These are phyloP conservation scores for Acanthopagrus latus DNA, from an alignment of 2,797 vertebrate species.

Conservation along the genomic window DNA sequence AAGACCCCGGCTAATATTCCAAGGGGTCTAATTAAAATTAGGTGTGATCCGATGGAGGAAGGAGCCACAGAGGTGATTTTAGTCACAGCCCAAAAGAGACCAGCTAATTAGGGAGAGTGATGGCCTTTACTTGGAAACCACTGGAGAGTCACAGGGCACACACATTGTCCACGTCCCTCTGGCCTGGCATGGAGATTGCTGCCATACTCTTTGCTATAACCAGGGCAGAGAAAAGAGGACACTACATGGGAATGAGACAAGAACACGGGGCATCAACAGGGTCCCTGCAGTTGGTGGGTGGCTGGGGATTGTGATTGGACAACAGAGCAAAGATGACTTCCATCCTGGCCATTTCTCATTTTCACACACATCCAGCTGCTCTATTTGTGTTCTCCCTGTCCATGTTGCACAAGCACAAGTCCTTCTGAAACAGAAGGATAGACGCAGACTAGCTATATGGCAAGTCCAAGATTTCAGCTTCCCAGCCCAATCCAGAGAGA, in stretches of 20 bases:
- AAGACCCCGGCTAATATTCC: slow-evolving; percentile 92
- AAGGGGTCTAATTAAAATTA: slow-evolving; percentile 96
- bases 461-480: slow-evolving; percentile 32
- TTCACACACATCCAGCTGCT: slow-evolving; percentile 28
- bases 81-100: slow-evolving; percentile 90
- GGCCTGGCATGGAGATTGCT: slow-evolving; percentile 73
- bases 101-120: slow-evolving; percentile 96
- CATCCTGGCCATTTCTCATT: slow-evolving; percentile 46
- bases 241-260: slow-evolving; percentile 37
- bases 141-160: slow-evolving; percentile 81
- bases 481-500: not conserved
- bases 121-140: slow-evolving; percentile 92
- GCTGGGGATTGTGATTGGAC: slow-evolving; percentile 45
- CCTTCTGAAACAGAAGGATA: slow-evolving; percentile 4
- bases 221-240: slow-evolving; percentile 62
- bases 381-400: slow-evolving; percentile 44
- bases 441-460: not conserved
- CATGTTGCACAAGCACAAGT: slow-evolving; percentile 20
- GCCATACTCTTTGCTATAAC: slow-evolving; percentile 70
- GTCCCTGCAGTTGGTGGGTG: slow-evolving; percentile 5
- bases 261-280: slow-evolving; percentile 46
- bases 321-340: slow-evolving; percentile 33
- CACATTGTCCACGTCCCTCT: slow-evolving; percentile 84
- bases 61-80: slow-evolving; percentile 92
- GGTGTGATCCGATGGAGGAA: slow-evolving; percentile 89